A percentile compares a stretch with the other conserved stretches of the same genome.
Conservation (phyloP, 2,888 invertebrate genomes). For the Drosophila helvetica region DNA sequence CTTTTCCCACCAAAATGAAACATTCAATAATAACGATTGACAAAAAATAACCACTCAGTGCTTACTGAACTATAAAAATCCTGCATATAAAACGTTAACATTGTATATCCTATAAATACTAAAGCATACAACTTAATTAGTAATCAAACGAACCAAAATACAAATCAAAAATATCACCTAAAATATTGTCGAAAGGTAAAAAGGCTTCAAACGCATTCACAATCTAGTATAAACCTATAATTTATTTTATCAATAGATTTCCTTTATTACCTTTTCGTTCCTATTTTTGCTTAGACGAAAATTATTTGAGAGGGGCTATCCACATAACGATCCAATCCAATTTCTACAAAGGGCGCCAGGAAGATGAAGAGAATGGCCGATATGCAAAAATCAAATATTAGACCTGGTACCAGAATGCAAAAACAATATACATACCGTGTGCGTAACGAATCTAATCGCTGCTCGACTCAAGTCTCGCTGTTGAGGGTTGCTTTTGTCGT, state of each 20-base stretch:
- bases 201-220: conserved; percentile 74
- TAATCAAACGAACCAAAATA: conserved; percentile 35
- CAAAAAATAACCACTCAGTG: conserved; percentile 46
- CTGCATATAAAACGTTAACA: conserved; percentile 59
- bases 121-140: conserved; percentile 54
- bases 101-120: conserved; percentile 49
- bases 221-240: conserved; percentile 51
- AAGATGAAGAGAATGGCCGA: no score
- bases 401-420: neutral
- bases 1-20: conserved; percentile 69
- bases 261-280: conserved; percentile 16
- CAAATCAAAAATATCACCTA: conserved; percentile 62
- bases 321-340: neutral
- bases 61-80: conserved; percentile 55
- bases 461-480: no score
- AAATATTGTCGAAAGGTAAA: conserved; percentile 77
- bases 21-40: conserved; percentile 52
- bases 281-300: conserved; percentile 34
- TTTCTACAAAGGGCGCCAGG: no score
- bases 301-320: conserved; percentile 16
- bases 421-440: neutral
- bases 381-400: no score
- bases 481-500: no score
- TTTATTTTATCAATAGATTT: conserved; percentile 22
- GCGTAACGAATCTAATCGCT: no score